Conservation (phyloP, 2,113 vertebrate genomes). For the Pomatorhinus ruficollis region DNA sequence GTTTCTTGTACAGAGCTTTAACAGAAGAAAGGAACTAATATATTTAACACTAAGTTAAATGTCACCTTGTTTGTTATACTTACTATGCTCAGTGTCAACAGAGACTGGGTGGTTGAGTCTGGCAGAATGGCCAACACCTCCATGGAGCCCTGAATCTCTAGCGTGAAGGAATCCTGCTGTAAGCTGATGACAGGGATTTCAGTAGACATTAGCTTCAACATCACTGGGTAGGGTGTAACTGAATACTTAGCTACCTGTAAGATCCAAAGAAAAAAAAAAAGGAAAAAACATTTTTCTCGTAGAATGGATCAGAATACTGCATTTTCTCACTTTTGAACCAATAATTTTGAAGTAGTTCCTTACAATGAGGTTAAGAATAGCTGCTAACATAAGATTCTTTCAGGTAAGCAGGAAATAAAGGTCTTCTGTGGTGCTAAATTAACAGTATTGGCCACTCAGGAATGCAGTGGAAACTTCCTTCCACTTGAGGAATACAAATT, state of each 20-base stretch:
- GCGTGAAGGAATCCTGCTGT: conserved; percentile 30
- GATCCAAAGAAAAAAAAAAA: neutral
- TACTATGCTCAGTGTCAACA: conserved; percentile 73
- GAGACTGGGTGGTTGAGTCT: conserved; percentile 32
- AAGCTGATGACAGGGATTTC: conserved; percentile 60
- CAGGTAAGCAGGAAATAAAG: neutral
- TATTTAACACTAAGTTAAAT: neutral
- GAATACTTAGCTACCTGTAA: conserved; percentile 66
- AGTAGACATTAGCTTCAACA: conserved; percentile 59
- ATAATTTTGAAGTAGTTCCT: neutral
- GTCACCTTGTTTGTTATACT: conserved; percentile 6
- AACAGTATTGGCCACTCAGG: neutral
- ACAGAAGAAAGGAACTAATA: neutral
- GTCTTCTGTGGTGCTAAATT: neutral
- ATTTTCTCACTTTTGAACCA: neutral
- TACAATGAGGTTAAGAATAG: neutral
- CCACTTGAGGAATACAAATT: neutral
- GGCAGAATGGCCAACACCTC: conserved; percentile 57
- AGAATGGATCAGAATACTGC: neutral
- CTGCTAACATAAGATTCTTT: neutral
- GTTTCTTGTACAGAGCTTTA: neutral
- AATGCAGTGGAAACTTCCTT: neutral
- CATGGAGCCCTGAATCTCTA: conserved; percentile 59
- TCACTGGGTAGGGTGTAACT: conserved; percentile 61
- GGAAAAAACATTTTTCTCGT: neutral